Evolutionary conservation across 2,797 vertebrate species (phyloP).

Genomic region (Poeciliopsis gracilis): DNA sequence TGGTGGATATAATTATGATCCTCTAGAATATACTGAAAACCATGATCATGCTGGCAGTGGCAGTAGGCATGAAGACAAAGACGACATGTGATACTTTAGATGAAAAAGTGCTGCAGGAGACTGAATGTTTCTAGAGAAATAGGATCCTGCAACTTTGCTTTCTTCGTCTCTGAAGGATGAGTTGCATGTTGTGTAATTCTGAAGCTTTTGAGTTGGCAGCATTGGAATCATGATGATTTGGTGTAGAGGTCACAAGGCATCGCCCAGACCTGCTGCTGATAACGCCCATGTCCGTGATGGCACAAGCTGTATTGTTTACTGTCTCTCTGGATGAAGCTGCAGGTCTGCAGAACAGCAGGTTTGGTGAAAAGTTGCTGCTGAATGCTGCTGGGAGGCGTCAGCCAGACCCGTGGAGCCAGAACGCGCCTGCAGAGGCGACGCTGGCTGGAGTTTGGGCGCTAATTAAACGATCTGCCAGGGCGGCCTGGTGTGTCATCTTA

Average conservation of each 20-base stretch:
- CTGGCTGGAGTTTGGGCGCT: not conserved
- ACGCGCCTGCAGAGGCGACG: not conserved
- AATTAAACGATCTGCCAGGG: not conserved
- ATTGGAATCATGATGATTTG: not conserved
- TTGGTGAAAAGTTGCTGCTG: not conserved
- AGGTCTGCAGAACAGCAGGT: not conserved
- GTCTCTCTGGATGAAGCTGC: not conserved
- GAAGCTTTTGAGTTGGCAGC: not conserved
- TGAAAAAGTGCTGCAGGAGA: not conserved
- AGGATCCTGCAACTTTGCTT: not conserved
- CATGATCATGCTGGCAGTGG: not conserved
- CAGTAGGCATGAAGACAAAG: not conserved
- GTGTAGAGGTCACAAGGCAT: not conserved
- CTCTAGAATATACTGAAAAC: not conserved
- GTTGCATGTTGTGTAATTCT: not conserved
- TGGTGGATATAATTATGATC: not conserved
- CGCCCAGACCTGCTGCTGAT: not conserved
- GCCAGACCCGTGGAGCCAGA: not conserved
- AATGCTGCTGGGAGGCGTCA: not conserved
- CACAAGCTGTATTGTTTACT: no score
- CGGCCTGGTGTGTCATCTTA: not conserved
- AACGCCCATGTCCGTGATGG: not conserved
- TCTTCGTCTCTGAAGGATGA: not conserved
- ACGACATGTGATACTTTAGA: not conserved
- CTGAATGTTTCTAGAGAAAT: not conserved